Evolutionary conservation across 1,140 invertebrate species (phyloP).

Genomic region (Penaeus japonicus): DNA sequence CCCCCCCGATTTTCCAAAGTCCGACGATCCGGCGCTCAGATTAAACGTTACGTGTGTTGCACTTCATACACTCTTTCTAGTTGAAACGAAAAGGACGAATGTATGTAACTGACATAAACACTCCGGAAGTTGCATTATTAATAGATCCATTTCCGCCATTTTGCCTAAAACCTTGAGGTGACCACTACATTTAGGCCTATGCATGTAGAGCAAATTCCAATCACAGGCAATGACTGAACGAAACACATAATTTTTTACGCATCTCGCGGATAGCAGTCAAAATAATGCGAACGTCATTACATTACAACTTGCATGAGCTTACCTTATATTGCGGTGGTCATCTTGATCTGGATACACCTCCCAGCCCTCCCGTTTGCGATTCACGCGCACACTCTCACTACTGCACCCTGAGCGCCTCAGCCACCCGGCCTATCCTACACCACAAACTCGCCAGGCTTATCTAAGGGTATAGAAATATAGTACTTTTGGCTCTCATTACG

Average conservation of each 20-base stretch:
- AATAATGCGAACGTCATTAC: not conserved
- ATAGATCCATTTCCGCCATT: slow-evolving; percentile 27
- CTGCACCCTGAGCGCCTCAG: not conserved
- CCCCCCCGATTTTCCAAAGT: not conserved
- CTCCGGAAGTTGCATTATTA: not conserved
- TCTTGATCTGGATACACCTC: slow-evolving; percentile 3
- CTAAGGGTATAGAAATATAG: too few species aligned
- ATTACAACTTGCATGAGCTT: not conserved
- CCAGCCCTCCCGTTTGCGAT: not conserved
- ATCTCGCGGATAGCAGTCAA: not conserved
- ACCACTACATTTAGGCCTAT: slow-evolving; percentile 17
- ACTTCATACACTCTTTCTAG: too few species aligned
- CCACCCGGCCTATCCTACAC: not conserved
- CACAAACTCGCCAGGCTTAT: not conserved
- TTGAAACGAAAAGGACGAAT: not conserved
- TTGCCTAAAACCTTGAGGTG: slow-evolving; percentile 15
- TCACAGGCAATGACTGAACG: not conserved
- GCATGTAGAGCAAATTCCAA: not conserved
- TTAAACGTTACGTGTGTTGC: not conserved
- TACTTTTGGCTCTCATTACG: too few species aligned
- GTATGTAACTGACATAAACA: not conserved
- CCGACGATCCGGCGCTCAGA: slow-evolving; percentile 26
- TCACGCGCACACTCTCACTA: slow-evolving; percentile 23
- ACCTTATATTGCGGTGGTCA: slow-evolving; percentile 37
- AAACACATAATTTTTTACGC: not conserved